Base-by-base conservation (phyloP, 2,888 invertebrate species). In the Griposia aprilina region DNA sequence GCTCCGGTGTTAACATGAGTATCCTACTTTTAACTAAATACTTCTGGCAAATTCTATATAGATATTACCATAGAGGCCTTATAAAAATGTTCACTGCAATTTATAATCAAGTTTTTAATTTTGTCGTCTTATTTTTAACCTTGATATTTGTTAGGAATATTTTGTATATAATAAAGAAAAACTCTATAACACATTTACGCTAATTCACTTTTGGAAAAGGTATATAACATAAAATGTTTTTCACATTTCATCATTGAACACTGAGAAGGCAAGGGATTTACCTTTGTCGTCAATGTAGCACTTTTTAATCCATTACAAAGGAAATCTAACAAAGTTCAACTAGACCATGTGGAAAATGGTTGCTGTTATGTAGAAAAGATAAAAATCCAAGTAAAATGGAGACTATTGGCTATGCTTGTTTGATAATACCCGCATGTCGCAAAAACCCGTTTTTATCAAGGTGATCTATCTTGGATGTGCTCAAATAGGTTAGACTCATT, bases 341-440 rank as follows among this genome's bases (percentile, higher is more conserved):
- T 76, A 80, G 76, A 69, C 13, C 55, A 73, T 36, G n/a, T 60
- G 66, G 1, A 67, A 66, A 83, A 74, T 41, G 1, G 59, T 60
- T 63, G 15, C 23, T 41, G n/a, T 50, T 30, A 59, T 57, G 62
- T 76, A 26, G 50, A 55, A 52, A 55, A 78, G 70, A 78, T 84
- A 82, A 79, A 84, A 82, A 67, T 67, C 62, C 36, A 78, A 75
- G 79, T 80, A 75, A 85, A 88, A 71, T 81, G 41, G 50, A 59
- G 63, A 86, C 71, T 68, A 81, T 75, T 78, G 81, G 75, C 76
- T 86, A 80, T 74, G 82, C 78, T 80, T 75, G 86, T 86, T 89
- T 82, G 91, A 93, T 92, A 91, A 89, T 83, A 81, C 93, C 92
- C 92, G 92, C 91, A 92, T 93, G 89, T 90, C 88, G 90, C 83